Evolutionary conservation across 2,797 vertebrate species (phyloP).

Genomic region (Lepilemur ruficaudatus): DNA sequence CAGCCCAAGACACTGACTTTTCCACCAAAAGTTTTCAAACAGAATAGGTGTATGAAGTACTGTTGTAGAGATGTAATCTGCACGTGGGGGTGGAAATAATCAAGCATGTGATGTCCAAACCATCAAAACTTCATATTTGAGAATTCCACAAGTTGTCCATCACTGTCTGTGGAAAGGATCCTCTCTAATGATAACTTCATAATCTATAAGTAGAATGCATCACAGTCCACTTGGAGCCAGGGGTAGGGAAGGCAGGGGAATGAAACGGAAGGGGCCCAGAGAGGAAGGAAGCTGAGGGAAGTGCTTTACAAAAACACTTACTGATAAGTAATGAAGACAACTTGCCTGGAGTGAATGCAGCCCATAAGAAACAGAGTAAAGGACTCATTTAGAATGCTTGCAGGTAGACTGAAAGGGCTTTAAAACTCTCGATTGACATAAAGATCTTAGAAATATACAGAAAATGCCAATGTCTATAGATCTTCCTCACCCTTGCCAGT

Average conservation of each 20-base stretch:
- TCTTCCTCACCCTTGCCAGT: neutral
- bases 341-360: neutral
- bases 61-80: neutral
- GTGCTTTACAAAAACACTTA: neutral
- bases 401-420: neutral
- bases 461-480: neutral
- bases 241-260: neutral
- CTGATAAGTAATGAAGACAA: constrained; percentile 33
- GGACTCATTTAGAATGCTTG: neutral
- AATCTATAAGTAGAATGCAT: neutral
- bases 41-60: neutral
- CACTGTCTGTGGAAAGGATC: neutral
- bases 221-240: neutral
- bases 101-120: neutral
- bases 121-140: neutral
- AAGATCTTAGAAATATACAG: neutral
- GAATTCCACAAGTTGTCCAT: neutral
- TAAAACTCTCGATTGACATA: neutral
- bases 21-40: neutral
- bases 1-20: neutral
- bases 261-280: neutral
- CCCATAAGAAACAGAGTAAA: neutral
- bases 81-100: fast-evolving
- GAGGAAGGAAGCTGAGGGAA: constrained; percentile 55
- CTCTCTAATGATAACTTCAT: neutral